A percentile compares a stretch with the other conserved stretches of the same genome.
phyloP scores from a whole-genome alignment of 2,888 invertebrate species.

The Lamellibrachia satsuma region DNA sequence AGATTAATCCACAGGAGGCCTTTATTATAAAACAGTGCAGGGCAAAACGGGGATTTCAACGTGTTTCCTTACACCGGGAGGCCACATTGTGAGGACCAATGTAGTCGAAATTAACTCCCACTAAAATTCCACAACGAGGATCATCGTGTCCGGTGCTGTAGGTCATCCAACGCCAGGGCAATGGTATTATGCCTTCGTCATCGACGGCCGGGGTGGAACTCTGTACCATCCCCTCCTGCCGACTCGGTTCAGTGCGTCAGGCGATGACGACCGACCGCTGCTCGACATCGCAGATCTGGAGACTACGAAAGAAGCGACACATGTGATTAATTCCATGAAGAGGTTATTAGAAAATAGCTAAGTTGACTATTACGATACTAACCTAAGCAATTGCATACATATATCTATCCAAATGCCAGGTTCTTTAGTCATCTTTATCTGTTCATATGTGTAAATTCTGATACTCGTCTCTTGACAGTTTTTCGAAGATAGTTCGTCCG shows the following conservation, averaged over 20 bases:
- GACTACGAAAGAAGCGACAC: not conserved
- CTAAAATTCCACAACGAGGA: not conserved
- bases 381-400: too few relatives aligned
- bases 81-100: too few relatives aligned
- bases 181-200: not conserved
- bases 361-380: not conserved
- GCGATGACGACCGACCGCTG: not conserved
- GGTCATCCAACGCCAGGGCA: not conserved
- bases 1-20: too few relatives aligned
- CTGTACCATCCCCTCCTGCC: not conserved
- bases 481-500: too few relatives aligned
- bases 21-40: too few relatives aligned
- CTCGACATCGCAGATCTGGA: conserved; percentile 17
- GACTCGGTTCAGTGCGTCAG: not conserved
- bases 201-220: not conserved
- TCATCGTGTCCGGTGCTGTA: not conserved
- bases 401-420: too few relatives aligned
- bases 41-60: too few relatives aligned
- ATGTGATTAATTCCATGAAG: not conserved
- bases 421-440: too few relatives aligned
- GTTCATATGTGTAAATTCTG: too few relatives aligned
- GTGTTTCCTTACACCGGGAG: too few relatives aligned
- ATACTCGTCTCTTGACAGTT: too few relatives aligned
- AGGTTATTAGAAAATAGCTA: not conserved
- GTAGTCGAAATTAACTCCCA: not conserved